A percentile compares a stretch with the other conserved stretches of the same genome.
phyloP scores from a whole-genome alignment of 2,797 vertebrate species.

The Pipistrellus pygmaeus region DNA sequence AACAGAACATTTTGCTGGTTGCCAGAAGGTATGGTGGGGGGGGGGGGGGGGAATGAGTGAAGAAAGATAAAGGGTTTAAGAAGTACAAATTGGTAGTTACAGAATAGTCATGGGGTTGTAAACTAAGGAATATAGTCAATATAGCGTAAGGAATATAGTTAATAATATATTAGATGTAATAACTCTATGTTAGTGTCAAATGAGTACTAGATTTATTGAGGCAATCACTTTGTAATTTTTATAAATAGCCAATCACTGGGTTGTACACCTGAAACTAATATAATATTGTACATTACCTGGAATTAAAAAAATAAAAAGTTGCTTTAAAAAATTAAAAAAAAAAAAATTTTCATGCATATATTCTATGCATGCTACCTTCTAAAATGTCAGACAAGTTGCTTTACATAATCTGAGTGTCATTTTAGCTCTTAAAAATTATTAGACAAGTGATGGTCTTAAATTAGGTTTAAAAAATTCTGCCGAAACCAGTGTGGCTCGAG shows the following conservation, averaged over 20 bases:
- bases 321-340: not conserved
- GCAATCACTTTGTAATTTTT: not conserved
- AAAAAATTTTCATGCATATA: no score
- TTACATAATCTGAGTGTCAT: not conserved
- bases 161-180: not conserved
- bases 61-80: no score
- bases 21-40: not conserved
- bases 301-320: not conserved
- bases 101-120: no score
- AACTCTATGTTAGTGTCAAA: not conserved
- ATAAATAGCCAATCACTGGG: not conserved
- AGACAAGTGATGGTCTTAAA: not conserved
- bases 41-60: not conserved
- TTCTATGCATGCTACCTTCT: not conserved
- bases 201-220: not conserved
- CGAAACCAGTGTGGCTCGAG: no score
- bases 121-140: no score
- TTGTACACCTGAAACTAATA: not conserved
- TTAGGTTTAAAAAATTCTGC: not conserved
- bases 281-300: not conserved
- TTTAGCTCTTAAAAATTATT: not conserved
- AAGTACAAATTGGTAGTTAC: no score
- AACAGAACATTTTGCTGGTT: not conserved
- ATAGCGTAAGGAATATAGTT: no score
- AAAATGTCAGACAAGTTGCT: not conserved